Conservation (phyloP, 2,113 vertebrate genomes). For the Podiceps cristatus region DNA sequence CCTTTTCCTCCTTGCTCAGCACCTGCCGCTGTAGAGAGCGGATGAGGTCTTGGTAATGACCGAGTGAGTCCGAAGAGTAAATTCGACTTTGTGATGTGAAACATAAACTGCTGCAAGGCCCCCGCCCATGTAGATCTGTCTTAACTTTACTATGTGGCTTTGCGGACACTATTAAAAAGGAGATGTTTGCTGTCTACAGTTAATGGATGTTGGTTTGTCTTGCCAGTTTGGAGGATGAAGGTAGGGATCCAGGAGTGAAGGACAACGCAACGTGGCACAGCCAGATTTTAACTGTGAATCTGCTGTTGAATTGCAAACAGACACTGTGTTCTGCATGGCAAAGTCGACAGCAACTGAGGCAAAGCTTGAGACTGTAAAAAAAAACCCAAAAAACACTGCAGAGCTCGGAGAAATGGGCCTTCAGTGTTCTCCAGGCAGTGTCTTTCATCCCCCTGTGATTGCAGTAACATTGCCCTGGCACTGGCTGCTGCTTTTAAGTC, state of each 20-base stretch:
- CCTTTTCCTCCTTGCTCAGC: background rate
- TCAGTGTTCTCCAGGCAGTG: background rate
- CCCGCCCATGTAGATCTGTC: rapidly evolving
- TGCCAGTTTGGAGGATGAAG: background rate
- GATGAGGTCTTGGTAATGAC: background rate
- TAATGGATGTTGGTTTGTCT: background rate
- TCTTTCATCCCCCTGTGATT: background rate
- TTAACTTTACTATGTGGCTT: background rate
- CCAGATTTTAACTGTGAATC: background rate
- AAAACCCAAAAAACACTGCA: background rate
- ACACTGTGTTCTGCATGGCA: background rate
- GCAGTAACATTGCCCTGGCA: background rate
- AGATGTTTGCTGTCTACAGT: rapidly evolving
- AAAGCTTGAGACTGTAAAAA: background rate
- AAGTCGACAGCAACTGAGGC: background rate
- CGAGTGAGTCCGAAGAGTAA: background rate
- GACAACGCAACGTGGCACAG: background rate
- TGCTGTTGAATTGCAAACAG: background rate
- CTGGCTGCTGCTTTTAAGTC: background rate
- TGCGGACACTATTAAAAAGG: background rate
- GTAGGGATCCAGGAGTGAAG: background rate
- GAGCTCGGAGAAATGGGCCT: background rate
- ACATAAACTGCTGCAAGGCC: background rate
- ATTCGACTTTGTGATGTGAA: background rate
- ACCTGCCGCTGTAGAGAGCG: background rate